phyloP scores from a whole-genome alignment of 2,797 vertebrate species.

The Typhlichthys subterraneus region DNA sequence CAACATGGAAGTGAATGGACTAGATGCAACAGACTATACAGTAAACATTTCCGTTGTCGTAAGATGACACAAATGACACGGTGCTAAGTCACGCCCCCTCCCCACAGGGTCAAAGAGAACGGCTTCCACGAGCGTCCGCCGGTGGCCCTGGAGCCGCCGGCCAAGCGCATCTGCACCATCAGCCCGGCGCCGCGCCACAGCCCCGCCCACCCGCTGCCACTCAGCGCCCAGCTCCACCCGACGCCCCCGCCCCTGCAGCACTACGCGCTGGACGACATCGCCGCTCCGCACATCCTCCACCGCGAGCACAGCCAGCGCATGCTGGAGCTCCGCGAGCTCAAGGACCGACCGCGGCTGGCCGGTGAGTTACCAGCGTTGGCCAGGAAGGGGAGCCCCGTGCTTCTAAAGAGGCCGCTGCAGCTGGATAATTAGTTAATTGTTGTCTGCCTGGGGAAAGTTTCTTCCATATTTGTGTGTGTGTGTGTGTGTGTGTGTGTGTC shows the following conservation, averaged over 20 bases:
- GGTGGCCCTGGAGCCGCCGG: constrained; percentile 85
- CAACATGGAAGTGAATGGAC: too few relatives aligned
- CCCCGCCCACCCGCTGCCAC: constrained; percentile 89
- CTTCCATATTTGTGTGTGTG: too few relatives aligned
- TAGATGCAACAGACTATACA: too few relatives aligned
- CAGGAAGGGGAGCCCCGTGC: too few relatives aligned
- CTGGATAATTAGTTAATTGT: too few relatives aligned
- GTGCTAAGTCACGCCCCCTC: background rate
- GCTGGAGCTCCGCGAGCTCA: constrained; percentile 90
- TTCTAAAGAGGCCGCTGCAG: too few relatives aligned
- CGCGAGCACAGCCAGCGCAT: constrained; percentile 89
- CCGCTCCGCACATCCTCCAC: constrained; percentile 85
- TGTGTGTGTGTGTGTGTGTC: too few relatives aligned
- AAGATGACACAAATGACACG: background rate
- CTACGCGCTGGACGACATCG: constrained; percentile 96
- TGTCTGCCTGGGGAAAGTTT: too few relatives aligned
- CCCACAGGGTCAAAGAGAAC: constrained; percentile 82
- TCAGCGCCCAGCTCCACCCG: constrained; percentile 89
- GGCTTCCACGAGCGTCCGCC: constrained; percentile 90
- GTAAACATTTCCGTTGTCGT: too few relatives aligned
- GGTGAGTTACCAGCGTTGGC: constrained; percentile 62
- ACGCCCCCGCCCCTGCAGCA: constrained; percentile 95
- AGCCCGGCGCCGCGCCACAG: constrained; percentile 96
- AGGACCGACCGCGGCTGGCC: constrained; percentile 85
- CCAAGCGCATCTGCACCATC: constrained; percentile 97